Evolutionary conservation across 2,888 invertebrate genomes (phyloP), one percentile per base, ranked within the genome.

Genomic region (Leucozona laternaria): DNA sequence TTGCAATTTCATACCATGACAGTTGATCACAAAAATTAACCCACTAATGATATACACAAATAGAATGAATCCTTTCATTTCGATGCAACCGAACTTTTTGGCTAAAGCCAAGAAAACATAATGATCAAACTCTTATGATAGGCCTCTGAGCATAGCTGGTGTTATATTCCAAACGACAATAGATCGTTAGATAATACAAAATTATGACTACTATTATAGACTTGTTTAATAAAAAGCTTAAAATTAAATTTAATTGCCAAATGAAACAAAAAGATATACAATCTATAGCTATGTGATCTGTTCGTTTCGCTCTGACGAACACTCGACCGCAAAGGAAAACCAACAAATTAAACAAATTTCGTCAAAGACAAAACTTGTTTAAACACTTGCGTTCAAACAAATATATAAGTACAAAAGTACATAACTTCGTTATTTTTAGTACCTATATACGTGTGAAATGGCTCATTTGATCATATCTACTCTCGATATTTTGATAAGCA

Each of bases 161-260:
- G 2, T 17, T 37, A 58, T 20, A n/a, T 22, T 34, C 22, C 10
- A n/a, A 25, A 25, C 40, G 8, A 40, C n/a, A n/a, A 60, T 25
- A 7, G 25, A 40, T 62, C 22, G 40, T 62, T 17, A 20, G 45
- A 45, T 45, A 64, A 43, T 62, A 62, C 25, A 37, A 37, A 37
- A 60, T 22, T 60, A 40, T 40, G 15, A 40, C 60, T 22, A 37
- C n/a, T n/a, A n/a, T n/a, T 37, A 34, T 20, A 60, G 60, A 60
- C 60, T 17, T 60, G 60, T 60, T 60, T 40, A 31, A 40, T 60
- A 60, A 37, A 37, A 34, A 58, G 58, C 58, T 58, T 37, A 37
- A 60, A 60, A 60, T 28, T 53, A 15, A 22, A 22, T 40, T 60
- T 60, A 40, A 37, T 15, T 58, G 20, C 58, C 37, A n/a, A 40